Conservation (phyloP, 2,888 invertebrate species). For the Cheilosia soror region DNA sequence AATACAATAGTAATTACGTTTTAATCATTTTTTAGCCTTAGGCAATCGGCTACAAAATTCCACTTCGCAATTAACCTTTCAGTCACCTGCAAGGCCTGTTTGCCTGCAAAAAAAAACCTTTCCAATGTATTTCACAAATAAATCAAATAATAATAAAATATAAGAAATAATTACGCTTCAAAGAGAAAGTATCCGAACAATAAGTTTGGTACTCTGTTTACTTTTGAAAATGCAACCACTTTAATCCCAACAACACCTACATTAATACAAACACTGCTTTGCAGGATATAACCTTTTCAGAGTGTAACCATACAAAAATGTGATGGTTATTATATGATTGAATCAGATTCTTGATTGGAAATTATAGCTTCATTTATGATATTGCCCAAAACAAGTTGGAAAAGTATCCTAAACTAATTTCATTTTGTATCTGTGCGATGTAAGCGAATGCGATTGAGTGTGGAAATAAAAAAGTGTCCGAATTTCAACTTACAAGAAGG, state of each 20-base stretch:
- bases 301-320: too few relatives aligned
- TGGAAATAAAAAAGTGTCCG: too few relatives aligned
- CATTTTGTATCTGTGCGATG: too few relatives aligned
- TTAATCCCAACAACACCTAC: neutral
- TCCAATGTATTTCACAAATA: neutral
- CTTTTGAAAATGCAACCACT: neutral
- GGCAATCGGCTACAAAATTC: neutral
- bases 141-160: slow-evolving; percentile 5
- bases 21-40: neutral
- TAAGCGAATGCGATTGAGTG: too few relatives aligned
- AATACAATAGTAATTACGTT: neutral
- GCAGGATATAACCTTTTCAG: neutral
- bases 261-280: too few relatives aligned
- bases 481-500: too few relatives aligned
- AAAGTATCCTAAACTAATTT: too few relatives aligned
- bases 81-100: neutral
- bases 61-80: neutral
- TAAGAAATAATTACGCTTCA: neutral
- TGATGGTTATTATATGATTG: too few relatives aligned
- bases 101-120: neutral
- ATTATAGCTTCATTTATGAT: too few relatives aligned
- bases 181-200: neutral
- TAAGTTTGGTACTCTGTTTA: neutral
- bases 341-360: too few relatives aligned
- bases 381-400: too few relatives aligned